These are phyloP conservation scores for Thinocorus orbignyianus DNA, from an alignment of 2,113 vertebrate species.

Conservation along the genomic window DNA sequence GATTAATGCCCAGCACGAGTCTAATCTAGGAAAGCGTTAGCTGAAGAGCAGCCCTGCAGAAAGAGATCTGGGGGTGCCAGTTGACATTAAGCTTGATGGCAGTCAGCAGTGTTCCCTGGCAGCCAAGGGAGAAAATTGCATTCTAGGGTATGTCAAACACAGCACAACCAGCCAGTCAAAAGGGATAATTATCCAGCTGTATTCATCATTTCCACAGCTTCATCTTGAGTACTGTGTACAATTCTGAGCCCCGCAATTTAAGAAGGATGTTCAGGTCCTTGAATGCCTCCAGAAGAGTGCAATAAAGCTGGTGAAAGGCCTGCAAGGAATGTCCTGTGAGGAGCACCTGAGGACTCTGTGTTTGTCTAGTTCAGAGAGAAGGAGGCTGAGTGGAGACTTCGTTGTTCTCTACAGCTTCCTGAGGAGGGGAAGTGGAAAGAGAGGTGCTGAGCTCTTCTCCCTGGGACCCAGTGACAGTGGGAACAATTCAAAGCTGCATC, in stretches of 20 bases:
- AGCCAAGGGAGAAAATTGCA: not conserved
- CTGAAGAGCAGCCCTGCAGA: not conserved
- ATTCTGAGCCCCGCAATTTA: not conserved
- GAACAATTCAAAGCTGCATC: not conserved
- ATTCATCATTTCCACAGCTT: rapidly evolving
- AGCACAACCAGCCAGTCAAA: not conserved
- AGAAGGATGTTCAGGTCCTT: not conserved
- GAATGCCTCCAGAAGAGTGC: not conserved
- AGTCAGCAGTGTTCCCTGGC: not conserved
- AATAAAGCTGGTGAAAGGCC: not conserved
- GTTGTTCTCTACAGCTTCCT: not conserved
- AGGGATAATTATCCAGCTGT: not conserved
- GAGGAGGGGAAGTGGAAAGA: not conserved
- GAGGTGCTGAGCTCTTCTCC: not conserved
- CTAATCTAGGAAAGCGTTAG: too few species aligned
- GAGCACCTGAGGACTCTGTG: not conserved
- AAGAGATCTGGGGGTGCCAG: not conserved
- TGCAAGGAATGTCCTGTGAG: not conserved
- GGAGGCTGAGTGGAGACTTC: not conserved
- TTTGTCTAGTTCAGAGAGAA: not conserved
- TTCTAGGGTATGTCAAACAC: not conserved
- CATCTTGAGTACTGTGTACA: not conserved
- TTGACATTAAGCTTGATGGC: too few species aligned
- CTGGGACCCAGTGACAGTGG: too few species aligned
- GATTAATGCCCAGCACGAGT: not conserved